Base-by-base conservation (phyloP, 2,888 invertebrate species). In the Hoplodrina ambigua region DNA sequence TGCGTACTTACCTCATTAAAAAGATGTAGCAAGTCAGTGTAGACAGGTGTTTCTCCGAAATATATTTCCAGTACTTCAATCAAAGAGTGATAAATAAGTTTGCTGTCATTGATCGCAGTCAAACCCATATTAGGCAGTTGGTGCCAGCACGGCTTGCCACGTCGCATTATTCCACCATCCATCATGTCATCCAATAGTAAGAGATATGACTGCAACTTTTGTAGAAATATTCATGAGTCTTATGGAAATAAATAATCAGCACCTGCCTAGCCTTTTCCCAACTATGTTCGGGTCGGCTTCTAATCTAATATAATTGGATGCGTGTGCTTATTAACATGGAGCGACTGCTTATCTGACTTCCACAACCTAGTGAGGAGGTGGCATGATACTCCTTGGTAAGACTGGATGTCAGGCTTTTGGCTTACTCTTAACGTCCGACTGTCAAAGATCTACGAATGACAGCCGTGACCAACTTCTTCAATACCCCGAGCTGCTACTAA, bases 71-170 rank as follows among this genome's bases (percentile, higher is more conserved):
- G 15, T n/a, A 75, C 3, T 56, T 69, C 52, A 20, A 58, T 46
- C 17, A 52, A 13, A 20, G 37, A 61, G 15, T 69, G 76, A 33
- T 69, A 4, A 17, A 75, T 52, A 5, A 75, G 54, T 11, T 7
- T 11, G 15, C 33, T 0, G 41, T 75, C 75, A n/a, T 77, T 82
- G n/a, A 79, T 59, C 0, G 77, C 75, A 11, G n/a, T 11, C 0
- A 58, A 13, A 50, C 69, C 65, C 6, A 62, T 25, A 20, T 55
- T 1, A 0, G 69, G 65, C 20, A 13, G 49, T 3, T 41, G 57
- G 53, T 75, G 58, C 75, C 75, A 75, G 30, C 69, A 69, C 8
- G 25, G 41, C 54, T 62, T 62, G 4, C 75, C 69, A 1, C 69
- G 76, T 20, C 75, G 64, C 25, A 55, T 69, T 11, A 50, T 64